Conservation (phyloP, 92 coral and sea anemone species). For the Phenganax stokvisi region DNA sequence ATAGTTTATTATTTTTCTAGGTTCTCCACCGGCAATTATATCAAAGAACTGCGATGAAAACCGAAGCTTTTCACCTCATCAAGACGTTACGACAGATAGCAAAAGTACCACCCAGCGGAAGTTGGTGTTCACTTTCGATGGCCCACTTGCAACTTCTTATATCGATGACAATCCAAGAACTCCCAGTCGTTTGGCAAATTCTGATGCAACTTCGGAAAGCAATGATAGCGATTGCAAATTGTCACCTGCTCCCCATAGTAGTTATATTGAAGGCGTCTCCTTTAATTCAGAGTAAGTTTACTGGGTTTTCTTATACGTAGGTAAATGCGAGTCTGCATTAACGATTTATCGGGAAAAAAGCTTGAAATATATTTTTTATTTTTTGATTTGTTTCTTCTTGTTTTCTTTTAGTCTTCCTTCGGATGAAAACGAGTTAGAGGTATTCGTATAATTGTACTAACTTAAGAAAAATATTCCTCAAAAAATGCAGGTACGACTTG, state of each 20-base stretch:
- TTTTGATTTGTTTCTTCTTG: constrained; percentile 11
- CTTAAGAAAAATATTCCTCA: neutral
- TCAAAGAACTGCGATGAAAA: neutral
- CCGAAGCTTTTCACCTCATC: neutral
- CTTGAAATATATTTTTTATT: neutral
- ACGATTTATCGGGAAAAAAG: neutral
- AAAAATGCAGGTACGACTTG: neutral
- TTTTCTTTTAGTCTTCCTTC: constrained; percentile 66
- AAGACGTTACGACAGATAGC: neutral
- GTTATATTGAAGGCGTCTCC: constrained; percentile 84
- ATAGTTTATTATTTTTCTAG: neutral
- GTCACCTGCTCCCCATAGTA: constrained; percentile 45
- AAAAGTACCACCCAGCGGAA: neutral
- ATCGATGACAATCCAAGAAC: constrained; percentile 29
- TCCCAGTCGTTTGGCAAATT: constrained; percentile 23
- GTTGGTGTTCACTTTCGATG: constrained; percentile 23
- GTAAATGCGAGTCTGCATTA: no score
- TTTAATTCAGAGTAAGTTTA: constrained; percentile 63
- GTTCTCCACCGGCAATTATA: neutral
- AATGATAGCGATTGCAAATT: constrained; percentile 22
- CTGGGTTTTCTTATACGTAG: no score
- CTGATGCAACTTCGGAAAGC: constrained; percentile 16
- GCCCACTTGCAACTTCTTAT: neutral
- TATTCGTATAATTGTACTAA: constrained; percentile 18
- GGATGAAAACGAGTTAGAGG: constrained; percentile 90